phyloP scores from a whole-genome alignment of 2,888 invertebrate genomes.

The Hymenopus coronatus region DNA sequence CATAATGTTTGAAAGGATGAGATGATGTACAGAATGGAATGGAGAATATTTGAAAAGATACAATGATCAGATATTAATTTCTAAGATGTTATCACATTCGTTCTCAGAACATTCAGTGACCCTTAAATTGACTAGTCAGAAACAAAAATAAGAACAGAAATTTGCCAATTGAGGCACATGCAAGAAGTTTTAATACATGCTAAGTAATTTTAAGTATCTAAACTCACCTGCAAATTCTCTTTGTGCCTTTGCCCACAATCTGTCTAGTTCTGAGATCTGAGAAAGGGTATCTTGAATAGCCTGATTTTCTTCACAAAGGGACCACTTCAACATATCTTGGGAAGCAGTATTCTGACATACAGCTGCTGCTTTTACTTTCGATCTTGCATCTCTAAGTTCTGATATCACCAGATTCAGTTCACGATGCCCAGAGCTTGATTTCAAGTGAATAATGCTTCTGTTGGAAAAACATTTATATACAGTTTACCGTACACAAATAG shows the following conservation, averaged over 20 bases:
- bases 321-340: constrained; percentile 51
- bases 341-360: constrained; percentile 48
- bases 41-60: too few relatives aligned
- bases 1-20: too few relatives aligned
- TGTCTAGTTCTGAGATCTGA: constrained; percentile 47
- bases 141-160: too few relatives aligned
- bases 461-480: background rate
- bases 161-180: too few relatives aligned
- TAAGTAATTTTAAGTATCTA: too few relatives aligned
- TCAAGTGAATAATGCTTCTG: constrained; percentile 49
- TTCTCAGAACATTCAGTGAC: too few relatives aligned
- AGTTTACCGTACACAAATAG: too few relatives aligned
- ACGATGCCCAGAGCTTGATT: constrained; percentile 48
- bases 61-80: too few relatives aligned
- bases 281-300: constrained; percentile 50
- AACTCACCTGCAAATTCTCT: constrained; percentile 48
- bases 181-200: too few relatives aligned
- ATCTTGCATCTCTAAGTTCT: constrained; percentile 49
- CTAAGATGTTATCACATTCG: too few relatives aligned
- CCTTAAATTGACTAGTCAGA: too few relatives aligned
- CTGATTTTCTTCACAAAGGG: constrained; percentile 48
- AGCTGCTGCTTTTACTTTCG: constrained; percentile 48
- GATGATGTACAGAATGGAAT: too few relatives aligned
- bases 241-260: constrained; percentile 51
- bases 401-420: constrained; percentile 51